Base-by-base conservation (phyloP, 2,888 invertebrate species). In the Lymantria monacha region DNA sequence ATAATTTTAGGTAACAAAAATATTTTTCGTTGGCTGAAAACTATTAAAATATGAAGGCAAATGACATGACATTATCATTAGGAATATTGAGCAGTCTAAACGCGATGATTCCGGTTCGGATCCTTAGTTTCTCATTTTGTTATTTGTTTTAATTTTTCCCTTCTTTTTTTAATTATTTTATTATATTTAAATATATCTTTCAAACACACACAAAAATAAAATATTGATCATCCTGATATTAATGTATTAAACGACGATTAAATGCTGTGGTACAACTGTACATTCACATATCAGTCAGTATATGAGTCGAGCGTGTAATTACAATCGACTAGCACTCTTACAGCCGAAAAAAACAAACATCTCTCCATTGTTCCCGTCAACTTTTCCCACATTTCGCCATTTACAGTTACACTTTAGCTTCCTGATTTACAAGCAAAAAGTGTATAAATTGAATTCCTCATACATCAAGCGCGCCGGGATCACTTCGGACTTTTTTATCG, bases 341-440 rank as follows among this genome's bases (percentile, higher is more conserved):
- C 84, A 81, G 85, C 87, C 81, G 90, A 90, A 91, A 87, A 90
- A 67, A 30, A 69, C 5, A 22, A 22, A 38, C 85, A 81, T 84
- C 82, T 85, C 84, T 85, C 84, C 76, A 90, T 90, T 91, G 90
- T 90, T 83, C 68, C 67, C 73, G 69, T 67, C 74, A 66, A 79
- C 81, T 80, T 84, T n/a, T 91, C 91, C 88, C 91, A 90, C 90
- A 88, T 87, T 89, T 89, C 84, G 87, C 81, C 83, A 74, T 80
- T 82, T 83, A 87, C 89, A 77, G 89, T 87, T 90, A 85, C 82
- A 77, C 73, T 76, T 63, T 75, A 72, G 72, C 89, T 90, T 91
- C 91, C 91, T 88, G 79, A 83, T 85, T 76, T 76, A 66, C 62
- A 55, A 48, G 82, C 80, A 90, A 90, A 90, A 90, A 89, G 74